Evolutionary conservation across 2,888 invertebrate genomes (phyloP).

Genomic region (Drosophila siamana): DNA sequence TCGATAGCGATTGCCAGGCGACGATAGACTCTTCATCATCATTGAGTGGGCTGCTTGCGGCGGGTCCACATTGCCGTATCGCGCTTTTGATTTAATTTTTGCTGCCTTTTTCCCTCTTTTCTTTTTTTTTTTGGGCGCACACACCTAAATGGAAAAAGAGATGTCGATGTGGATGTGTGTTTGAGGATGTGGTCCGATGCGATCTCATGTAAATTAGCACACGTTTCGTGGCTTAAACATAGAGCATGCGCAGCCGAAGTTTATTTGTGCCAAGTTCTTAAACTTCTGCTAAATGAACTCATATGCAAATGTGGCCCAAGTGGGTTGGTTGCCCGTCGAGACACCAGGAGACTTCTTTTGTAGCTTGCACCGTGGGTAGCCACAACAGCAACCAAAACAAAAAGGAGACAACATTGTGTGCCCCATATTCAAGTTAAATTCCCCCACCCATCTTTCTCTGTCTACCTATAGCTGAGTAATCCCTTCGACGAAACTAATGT

Average conservation of each 20-base stretch:
- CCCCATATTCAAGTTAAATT: background rate
- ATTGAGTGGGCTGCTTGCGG: slow-evolving; percentile 73
- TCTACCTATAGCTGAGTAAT: slow-evolving; percentile 41
- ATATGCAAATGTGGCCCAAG: slow-evolving; percentile 76
- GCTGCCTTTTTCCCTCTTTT: slow-evolving; percentile 43
- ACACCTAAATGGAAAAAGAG: slow-evolving; percentile 66
- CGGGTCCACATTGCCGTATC: slow-evolving; percentile 78
- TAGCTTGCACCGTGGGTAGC: slow-evolving; percentile 45
- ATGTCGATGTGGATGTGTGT: slow-evolving; percentile 67
- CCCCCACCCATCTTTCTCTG: background rate
- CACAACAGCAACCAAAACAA: background rate
- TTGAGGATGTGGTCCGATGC: slow-evolving; percentile 66
- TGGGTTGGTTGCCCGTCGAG: slow-evolving; percentile 69
- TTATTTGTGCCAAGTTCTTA: slow-evolving; percentile 74
- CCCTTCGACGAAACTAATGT: slow-evolving; percentile 27
- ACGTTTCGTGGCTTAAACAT: slow-evolving; percentile 73
- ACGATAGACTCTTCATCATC: slow-evolving; percentile 75
- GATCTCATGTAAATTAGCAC: slow-evolving; percentile 81
- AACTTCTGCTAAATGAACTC: slow-evolving; percentile 76
- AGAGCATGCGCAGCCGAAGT: slow-evolving; percentile 45
- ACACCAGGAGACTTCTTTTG: slow-evolving; percentile 21
- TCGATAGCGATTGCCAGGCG: slow-evolving; percentile 58
- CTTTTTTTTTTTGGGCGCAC: slow-evolving; percentile 46
- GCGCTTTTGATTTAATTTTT: slow-evolving; percentile 79
- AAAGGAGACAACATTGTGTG: slow-evolving; percentile 16